Base-by-base conservation (phyloP, 2,797 vertebrate species). In the Poeciliopsis presidionis region DNA sequence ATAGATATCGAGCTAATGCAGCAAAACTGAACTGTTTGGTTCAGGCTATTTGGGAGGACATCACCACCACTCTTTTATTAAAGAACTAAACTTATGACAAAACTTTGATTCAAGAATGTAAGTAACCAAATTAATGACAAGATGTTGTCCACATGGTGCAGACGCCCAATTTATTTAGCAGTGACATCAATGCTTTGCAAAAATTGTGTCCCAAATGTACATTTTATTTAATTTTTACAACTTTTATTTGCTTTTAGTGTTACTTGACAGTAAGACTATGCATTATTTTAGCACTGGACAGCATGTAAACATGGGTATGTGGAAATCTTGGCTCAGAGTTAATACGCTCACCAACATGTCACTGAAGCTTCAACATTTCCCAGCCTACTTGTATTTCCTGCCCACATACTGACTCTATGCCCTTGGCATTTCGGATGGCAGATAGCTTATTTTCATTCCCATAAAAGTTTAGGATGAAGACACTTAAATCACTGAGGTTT, bases 291-390 rank as follows among this genome's bases (percentile, higher is more conserved):
- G 67, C 25, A 28, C 39, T 43, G 39, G 39, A 25, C 67, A 70
- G 43, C n/a, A 70, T 70, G 41, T 70, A 70, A 70, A 70, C 41
- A 70, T 46, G 41, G 41, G 13, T 70, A 46, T n/a, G 41, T 28
- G 25, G 13, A 45, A 45, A 46, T 46, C 67, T 25, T 45, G 22
- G 39, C 25, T 70, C 11, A 45, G 22, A 43, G 41, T 43, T n/a
- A n/a, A 70, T n/a, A 7, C 41, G 5, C 25, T 70, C 41, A 25
- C 11, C 25, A 13, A 70, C 41, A 70, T 70, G 67, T 67, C 63
- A 41, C 63, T 39, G 20, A 41, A 16, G 36, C 41, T 43, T 70
- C 39, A 45, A 70, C 67, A 70, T 70, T 70, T 70, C 2, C 12
- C 41, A 14, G 67, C 63, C 63, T 67, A 41, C 63, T 67, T 67